Evolutionary conservation across 2,113 vertebrate genomes (phyloP), one percentile per base, ranked within the genome.

Genomic region (Ardeotis arabs): DNA sequence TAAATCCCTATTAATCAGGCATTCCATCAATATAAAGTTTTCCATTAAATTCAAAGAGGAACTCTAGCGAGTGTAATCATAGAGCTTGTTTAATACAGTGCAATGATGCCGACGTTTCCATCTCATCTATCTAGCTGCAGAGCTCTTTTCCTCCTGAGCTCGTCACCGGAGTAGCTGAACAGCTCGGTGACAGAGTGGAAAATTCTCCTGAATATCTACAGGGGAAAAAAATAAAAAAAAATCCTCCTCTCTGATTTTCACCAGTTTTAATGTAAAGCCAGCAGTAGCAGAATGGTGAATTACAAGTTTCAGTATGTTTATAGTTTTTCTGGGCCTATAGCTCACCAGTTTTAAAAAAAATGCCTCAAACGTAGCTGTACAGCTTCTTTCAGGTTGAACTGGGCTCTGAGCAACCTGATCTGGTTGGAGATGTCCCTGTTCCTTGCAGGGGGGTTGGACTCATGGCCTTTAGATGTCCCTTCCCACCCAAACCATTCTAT

Each of bases 1-100:
- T 87, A 97, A 96, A 97, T 93, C 91, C 89, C 72, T 87, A 78
- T 96, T 97, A 96, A 97, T 95, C 91, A 82, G 87, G 52, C 91
- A 90, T 92, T 91, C 83, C 69, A 87, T 90, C 83, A 89, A 77
- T 90, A 95, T 45, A 86, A 87, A 90, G 78, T 95, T 97, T 94
- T 87, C 87, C 94, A 95, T 97, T 97, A 95, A 92, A 95, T 90
- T 87, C 85, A 66, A 86, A 89, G 90, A 89, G 64, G 89, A 95
- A 62, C 80, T 85, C 67, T 89, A 75, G 85, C 21, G 31, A 96
- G 37, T 79, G 59, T 41, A 94, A 95, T 95, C 94, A 87, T 31
- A 49, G 95, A 74, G 66, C 74, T 93, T 92, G 62, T 92, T 95
- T 95, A 94, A 94, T 92, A 95, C 74, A 93, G 89, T 93, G 87